phyloP scores from a whole-genome alignment of 2,113 vertebrate species.

The Sinocyclocheilus rhinocerous region DNA sequence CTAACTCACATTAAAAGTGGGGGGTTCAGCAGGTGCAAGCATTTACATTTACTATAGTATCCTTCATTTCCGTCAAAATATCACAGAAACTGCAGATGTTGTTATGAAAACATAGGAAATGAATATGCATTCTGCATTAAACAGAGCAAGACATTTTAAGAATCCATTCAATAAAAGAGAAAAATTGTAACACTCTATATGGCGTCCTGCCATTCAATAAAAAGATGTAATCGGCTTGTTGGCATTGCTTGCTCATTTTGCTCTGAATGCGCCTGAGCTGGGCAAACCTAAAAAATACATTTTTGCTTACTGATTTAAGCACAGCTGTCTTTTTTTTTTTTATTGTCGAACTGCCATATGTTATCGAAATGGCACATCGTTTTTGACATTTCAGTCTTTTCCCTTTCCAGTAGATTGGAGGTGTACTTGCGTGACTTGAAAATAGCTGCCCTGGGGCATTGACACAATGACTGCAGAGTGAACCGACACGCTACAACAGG shows the following conservation, averaged over 20 bases:
- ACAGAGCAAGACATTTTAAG: neutral
- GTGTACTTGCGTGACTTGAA: conserved; percentile 11
- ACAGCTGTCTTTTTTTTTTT: neutral
- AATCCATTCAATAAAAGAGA: neutral
- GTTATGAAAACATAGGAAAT: neutral
- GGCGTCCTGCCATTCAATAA: neutral
- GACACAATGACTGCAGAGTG: conserved; percentile 25
- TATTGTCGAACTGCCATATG: neutral
- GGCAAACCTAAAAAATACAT: neutral
- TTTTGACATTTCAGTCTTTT: conserved; percentile 26
- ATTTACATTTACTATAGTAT: no score
- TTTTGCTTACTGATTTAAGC: neutral
- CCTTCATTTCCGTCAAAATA: no score
- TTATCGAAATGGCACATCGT: neutral
- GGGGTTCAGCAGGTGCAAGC: no score
- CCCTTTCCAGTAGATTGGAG: neutral
- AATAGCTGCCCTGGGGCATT: neutral
- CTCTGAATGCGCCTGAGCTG: neutral
- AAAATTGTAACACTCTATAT: no score
- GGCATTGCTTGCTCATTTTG: neutral
- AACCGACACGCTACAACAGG: neutral
- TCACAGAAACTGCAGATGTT: no score
- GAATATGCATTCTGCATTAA: neutral
- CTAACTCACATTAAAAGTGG: no score
- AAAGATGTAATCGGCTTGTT: neutral